Conservation (phyloP, 2,113 vertebrate genomes). For the Lepus americanus region DNA sequence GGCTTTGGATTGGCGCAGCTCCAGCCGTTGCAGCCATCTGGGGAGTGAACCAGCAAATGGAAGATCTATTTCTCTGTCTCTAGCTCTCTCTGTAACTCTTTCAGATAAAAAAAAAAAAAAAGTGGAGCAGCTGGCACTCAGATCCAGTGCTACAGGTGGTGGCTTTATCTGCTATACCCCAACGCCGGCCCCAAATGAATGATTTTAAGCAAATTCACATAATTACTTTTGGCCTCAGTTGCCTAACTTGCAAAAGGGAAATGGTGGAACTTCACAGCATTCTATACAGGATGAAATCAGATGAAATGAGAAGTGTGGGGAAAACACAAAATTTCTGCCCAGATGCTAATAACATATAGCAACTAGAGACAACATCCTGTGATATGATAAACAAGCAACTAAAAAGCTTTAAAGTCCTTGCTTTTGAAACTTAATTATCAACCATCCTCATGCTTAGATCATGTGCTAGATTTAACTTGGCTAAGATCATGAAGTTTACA, state of each 20-base stretch:
- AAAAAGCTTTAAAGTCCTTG: background rate
- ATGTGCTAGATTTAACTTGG: slow-evolving; percentile 75
- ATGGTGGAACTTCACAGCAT: background rate
- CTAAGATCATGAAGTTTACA: slow-evolving; percentile 64
- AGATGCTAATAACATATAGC: background rate
- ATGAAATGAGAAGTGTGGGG: background rate
- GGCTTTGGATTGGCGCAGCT: too few species aligned
- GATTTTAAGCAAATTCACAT: slow-evolving; percentile 10
- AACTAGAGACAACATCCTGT: background rate
- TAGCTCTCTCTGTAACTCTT: too few species aligned
- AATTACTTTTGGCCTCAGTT: background rate
- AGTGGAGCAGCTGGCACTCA: too few species aligned
- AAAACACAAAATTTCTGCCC: background rate
- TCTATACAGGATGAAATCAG: background rate
- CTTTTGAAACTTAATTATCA: slow-evolving; percentile 58
- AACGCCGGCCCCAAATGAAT: background rate
- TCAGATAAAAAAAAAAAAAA: too few species aligned
- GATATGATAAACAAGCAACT: background rate
- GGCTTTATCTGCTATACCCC: too few species aligned
- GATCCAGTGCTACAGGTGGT: too few species aligned
- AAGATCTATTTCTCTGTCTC: too few species aligned
- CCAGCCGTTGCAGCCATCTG: too few species aligned
- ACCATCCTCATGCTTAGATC: slow-evolving; percentile 50
- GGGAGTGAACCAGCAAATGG: too few species aligned
- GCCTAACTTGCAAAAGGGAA: slow-evolving; percentile 26